Conservation (phyloP, 2,113 vertebrate species). For the Tragelaphus imberbis region DNA sequence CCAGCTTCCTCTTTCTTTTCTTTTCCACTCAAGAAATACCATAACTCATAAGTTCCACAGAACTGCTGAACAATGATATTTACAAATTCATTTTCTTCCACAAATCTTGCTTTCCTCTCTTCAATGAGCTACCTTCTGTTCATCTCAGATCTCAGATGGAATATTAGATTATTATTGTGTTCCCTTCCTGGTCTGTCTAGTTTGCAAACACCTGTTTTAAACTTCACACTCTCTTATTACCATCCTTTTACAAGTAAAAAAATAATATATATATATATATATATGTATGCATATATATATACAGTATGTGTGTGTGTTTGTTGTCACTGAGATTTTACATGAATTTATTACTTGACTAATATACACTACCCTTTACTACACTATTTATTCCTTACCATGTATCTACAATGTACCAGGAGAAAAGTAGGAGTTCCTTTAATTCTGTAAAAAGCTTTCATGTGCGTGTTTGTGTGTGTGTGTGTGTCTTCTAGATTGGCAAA, state of each 20-base stretch:
- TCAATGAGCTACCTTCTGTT: background rate
- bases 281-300: accelerated
- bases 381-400: background rate
- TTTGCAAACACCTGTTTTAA: background rate
- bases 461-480: background rate
- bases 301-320: background rate
- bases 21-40: background rate
- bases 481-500: background rate
- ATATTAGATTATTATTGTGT: background rate
- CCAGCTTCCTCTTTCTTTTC: background rate
- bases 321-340: background rate
- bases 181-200: background rate
- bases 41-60: background rate
- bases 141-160: background rate
- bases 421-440: background rate
- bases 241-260: background rate
- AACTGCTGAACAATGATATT: background rate
- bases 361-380: background rate
- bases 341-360: background rate
- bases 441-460: background rate
- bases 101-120: background rate
- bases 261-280: background rate
- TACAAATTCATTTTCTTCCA: background rate
- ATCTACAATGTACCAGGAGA: background rate
- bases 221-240: background rate